phyloP scores from a whole-genome alignment of 2,797 vertebrate genomes.

The Cuniculus paca region DNA sequence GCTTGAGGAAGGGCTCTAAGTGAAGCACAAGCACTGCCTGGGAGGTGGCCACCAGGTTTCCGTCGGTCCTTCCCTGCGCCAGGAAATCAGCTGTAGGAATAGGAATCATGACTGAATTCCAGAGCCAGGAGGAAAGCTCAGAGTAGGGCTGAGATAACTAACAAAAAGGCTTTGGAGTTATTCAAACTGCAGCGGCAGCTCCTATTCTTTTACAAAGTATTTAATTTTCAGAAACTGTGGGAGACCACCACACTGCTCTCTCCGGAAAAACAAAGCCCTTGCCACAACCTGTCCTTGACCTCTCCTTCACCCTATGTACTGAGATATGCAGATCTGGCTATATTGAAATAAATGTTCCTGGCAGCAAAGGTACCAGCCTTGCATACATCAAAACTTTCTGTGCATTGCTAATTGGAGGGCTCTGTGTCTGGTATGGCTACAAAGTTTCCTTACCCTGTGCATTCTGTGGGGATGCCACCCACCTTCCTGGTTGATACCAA shows the following conservation, averaged over 20 bases:
- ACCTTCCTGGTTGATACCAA: background rate
- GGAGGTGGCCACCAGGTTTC: background rate
- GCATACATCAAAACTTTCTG: background rate
- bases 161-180: conserved; percentile 35
- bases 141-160: background rate
- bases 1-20: conserved; percentile 5
- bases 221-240: conserved; percentile 63
- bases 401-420: background rate
- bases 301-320: background rate
- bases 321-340: background rate
- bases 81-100: background rate
- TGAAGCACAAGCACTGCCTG: background rate
- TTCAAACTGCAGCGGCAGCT: background rate
- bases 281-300: background rate
- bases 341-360: background rate
- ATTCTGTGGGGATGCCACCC: background rate
- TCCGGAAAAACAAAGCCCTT: background rate
- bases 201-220: background rate
- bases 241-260: background rate
- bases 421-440: background rate
- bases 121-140: conserved; percentile 51
- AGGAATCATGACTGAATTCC: background rate
- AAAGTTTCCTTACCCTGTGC: background rate
- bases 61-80: background rate
- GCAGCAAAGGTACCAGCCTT: background rate